Evolutionary conservation across 2,888 invertebrate genomes (phyloP), one percentile per base, ranked within the genome.

Genomic region (Drosophila putrida): DNA sequence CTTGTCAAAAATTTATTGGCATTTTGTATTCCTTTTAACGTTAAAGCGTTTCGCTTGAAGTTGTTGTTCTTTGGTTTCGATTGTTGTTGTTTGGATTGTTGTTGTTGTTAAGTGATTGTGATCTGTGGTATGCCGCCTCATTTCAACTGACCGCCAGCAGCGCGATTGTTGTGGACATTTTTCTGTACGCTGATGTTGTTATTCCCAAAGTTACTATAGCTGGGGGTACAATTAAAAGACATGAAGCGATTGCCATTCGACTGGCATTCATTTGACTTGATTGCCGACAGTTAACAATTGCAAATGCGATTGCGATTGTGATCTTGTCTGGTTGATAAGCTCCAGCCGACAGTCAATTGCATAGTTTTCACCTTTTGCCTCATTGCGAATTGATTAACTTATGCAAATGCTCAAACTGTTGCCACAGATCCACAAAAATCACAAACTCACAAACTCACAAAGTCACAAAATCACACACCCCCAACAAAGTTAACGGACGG

Each of bases 301-400:
- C 61, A 63, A 79, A 75, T 64, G 54, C 38, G 50, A 66, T 72
- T 57, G 27, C 61, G 72, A 80, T 78, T 64, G 53, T 36, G 55
- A 70, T 77, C 80, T 73, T 73, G 10, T 36, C 35, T 44, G 35
- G 4, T 8, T 57, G 73, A 65, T 68, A 67, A 66, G 47, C 10
- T 35, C n/a, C n/a, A 15, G 65, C 31, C 25, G 44, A 55, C 58
- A 59, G 55, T 25, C 77, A 66, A 75, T 78, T 59, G 80, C 67
- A 75, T 41, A 63, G 73, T 81, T 79, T 79, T 82, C 88, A 82
- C 88, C 82, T 89, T 87, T 85, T 87, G 71, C 71, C 82, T 78
- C 75, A 82, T 81, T 88, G 80, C 90, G 87, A 90, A 90, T 90
- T 89, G 90, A 90, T 90, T 90, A 90, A 89, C 88, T 90, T 90